Base-by-base conservation (phyloP, 2,888 invertebrate species). In the Luperina testacea region DNA sequence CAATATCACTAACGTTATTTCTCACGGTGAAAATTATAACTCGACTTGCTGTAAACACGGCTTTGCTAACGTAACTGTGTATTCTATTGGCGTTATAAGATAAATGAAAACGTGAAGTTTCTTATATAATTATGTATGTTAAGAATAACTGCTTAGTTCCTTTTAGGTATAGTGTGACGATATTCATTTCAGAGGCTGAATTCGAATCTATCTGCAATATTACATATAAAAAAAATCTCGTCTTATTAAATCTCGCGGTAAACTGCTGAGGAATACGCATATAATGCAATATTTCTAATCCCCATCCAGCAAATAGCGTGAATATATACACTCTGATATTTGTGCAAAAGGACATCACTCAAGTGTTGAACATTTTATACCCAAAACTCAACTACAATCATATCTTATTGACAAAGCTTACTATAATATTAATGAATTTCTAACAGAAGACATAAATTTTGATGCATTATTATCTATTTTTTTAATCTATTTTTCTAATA, bases 1-100 rank as follows among this genome's bases (percentile, higher is more conserved):
- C 95, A 94, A 94, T 94, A 94, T 90, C 94, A 94, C 90, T 92
- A 92, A 92, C 92, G 92, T 94, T 92, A 92, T 92, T 90, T 91
- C 88, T 92, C 92, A 92, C 88, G 87, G 89, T 83, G 90, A 92
- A 93, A 93, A 90, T 90, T 89, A 88, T 88, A 89, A 88, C 85
- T 82, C 74, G 20, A 80, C 17, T 61, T 7, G n/a, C 27, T 61
- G 27, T 61, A 27, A 15, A 27, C 27, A 7, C 2, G 61, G 61
- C 1, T 61, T 7, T 17, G 27, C 27, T 17, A 15, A 63, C 17
- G 17, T 63, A 27, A 63, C 15, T 32, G 61, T 63, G 61, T 8
- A 27, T 63, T 27, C 13, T 13, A 32, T 27, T 27, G 17, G 3
- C 17, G 27, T 32, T 63, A 63, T 32, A 9, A 17, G 9, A n/a